phyloP scores from a whole-genome alignment of 2,888 invertebrate genomes.

The Caenorhabditis panamensis region DNA sequence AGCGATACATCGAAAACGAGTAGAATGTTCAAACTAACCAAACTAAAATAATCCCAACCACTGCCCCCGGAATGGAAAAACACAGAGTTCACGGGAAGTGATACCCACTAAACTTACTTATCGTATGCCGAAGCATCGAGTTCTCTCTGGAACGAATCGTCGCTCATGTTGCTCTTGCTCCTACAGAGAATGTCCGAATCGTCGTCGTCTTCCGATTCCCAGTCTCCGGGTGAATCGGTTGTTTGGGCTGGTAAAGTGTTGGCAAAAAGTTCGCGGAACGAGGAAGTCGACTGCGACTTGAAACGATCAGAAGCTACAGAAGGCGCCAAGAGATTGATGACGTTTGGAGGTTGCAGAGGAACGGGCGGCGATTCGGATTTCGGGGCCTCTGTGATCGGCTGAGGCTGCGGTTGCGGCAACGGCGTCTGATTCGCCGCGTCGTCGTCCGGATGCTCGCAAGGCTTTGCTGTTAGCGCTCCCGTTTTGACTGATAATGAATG shows the following conservation, averaged over 20 bases:
- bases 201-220: conserved; percentile 50
- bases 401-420: conserved; percentile 4
- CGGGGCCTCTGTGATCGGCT: background rate
- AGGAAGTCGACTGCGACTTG: conserved; percentile 40
- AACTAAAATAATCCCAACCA: background rate
- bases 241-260: conserved; percentile 36
- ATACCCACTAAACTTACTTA: conserved; percentile 56
- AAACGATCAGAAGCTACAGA: conserved; percentile 14
- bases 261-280: conserved; percentile 53
- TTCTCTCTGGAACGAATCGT: conserved; percentile 61
- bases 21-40: conserved; percentile 12
- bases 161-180: conserved; percentile 48
- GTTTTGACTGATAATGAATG: conserved; percentile 35
- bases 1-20: conserved; percentile 43
- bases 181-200: conserved; percentile 25
- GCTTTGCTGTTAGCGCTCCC: conserved; percentile 53
- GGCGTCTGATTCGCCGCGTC: conserved; percentile 18
- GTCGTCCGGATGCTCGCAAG: conserved; percentile 45
- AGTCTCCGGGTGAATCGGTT: conserved; percentile 24
- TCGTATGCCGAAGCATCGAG: conserved; percentile 62
- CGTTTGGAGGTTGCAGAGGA: conserved; percentile 10
- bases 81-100: background rate
- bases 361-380: conserved; percentile 11
- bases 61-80: background rate
- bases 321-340: conserved; percentile 28